Percentiles rank a stretch among this genome's conserved stretches.
Conservation (phyloP, 30 jellyfish, hydroid and myxozoan species). For the Turritopsis dohrnii region DNA sequence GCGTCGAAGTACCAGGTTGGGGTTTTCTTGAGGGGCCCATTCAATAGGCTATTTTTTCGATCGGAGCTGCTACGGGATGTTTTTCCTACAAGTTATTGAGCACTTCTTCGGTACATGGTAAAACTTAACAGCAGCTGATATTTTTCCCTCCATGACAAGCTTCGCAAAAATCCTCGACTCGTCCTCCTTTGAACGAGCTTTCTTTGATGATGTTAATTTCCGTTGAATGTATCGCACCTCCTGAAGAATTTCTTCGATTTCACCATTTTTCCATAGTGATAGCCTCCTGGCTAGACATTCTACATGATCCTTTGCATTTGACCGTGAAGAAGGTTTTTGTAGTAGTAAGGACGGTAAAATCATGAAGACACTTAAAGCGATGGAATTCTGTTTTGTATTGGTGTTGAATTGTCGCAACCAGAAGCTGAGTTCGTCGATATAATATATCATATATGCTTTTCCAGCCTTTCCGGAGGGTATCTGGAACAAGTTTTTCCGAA, state of each 20-base stretch:
- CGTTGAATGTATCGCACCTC: not conserved
- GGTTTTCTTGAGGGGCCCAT: no score
- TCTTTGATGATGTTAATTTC: not conserved
- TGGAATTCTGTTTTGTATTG: not conserved
- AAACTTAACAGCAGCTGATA: not conserved
- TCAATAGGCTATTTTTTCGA: no score
- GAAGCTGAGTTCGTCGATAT: not conserved
- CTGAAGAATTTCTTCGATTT: not conserved
- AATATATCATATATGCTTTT: no score
- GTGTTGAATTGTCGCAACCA: not conserved
- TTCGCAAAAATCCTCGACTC: not conserved
- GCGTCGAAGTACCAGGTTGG: no score
- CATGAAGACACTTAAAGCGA: not conserved
- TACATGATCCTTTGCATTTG: not conserved
- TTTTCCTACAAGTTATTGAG: no score
- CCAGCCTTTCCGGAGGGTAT: not conserved
- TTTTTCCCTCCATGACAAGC: slow-evolving; percentile 7
- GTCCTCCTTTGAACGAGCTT: not conserved
- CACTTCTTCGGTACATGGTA: no score
- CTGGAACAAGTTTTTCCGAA: not conserved
- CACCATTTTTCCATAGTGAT: not conserved
- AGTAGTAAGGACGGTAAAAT: not conserved
- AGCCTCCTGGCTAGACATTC: not conserved
- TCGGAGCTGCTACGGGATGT: no score
- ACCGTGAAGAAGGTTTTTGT: not conserved